phyloP scores from a whole-genome alignment of 2,113 vertebrate species.

The Oncorhynchus masou region DNA sequence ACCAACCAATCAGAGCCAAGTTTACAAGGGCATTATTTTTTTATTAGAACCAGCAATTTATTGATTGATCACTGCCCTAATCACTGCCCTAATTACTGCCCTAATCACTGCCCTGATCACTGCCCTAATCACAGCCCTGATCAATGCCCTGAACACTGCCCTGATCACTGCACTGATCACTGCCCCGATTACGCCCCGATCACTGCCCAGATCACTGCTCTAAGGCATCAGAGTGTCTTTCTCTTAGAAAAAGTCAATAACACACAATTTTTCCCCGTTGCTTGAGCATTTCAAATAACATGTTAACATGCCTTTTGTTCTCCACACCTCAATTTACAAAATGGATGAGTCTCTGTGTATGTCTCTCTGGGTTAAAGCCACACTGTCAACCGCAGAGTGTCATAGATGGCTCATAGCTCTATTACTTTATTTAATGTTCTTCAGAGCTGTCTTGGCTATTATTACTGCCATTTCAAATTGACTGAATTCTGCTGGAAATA shows the following conservation, averaged over 20 bases:
- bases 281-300: slow-evolving; percentile 42
- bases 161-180: slow-evolving; percentile 18
- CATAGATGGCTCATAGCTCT: slow-evolving; percentile 40
- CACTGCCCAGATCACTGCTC: background rate
- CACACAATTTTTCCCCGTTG: slow-evolving; percentile 45
- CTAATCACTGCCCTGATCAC: slow-evolving; percentile 13
- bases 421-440: slow-evolving; percentile 54
- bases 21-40: slow-evolving; percentile 34
- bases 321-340: slow-evolving; percentile 3
- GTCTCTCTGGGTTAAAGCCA: slow-evolving; percentile 33
- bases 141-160: slow-evolving; percentile 27
- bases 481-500: slow-evolving; percentile 37
- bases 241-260: slow-evolving; percentile 49
- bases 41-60: slow-evolving; percentile 24
- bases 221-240: slow-evolving; percentile 36
- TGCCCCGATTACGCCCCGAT: slow-evolving; percentile 5
- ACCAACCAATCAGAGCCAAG: background rate
- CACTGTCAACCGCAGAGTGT: slow-evolving; percentile 33
- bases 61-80: slow-evolving; percentile 51
- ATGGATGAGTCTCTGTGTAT: slow-evolving; percentile 7
- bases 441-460: slow-evolving; percentile 48
- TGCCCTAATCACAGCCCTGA: background rate
- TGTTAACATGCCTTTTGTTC: slow-evolving; percentile 28
- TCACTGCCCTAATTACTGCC: slow-evolving; percentile 15
- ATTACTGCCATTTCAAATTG: slow-evolving; percentile 44